Evolutionary conservation across 2,888 invertebrate genomes (phyloP).

Genomic region (Acrobasis suavella): DNA sequence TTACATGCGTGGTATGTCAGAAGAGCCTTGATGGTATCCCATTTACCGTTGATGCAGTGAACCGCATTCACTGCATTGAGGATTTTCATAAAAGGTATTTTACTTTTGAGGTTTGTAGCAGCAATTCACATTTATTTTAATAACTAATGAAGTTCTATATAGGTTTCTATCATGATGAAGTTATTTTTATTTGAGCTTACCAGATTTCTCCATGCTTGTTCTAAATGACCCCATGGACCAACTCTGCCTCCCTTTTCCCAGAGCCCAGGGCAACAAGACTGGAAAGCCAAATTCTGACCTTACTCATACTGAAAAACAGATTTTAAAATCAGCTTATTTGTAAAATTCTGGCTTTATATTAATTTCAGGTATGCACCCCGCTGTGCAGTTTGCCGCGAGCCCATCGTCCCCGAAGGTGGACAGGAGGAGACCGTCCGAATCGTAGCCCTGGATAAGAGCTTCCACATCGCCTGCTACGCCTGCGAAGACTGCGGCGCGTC

Average conservation of each 20-base stretch:
- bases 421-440: conserved; percentile 98
- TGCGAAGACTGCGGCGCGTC: conserved; percentile 97
- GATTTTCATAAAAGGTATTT: conserved; percentile 97
- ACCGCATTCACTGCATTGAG: conserved; percentile 98
- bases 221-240: too few relatives aligned
- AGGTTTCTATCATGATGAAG: too few relatives aligned
- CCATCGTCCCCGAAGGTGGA: conserved; percentile 98
- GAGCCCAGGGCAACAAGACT: too few relatives aligned
- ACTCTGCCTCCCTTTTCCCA: too few relatives aligned
- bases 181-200: too few relatives aligned
- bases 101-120: too few relatives aligned
- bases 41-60: conserved; percentile 98
- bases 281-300: too few relatives aligned
- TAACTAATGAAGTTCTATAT: too few relatives aligned
- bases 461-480: conserved; percentile 97
- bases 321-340: too few relatives aligned
- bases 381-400: conserved; percentile 96
- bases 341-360: not conserved
- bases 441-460: conserved; percentile 97
- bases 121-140: too few relatives aligned
- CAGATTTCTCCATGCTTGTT: too few relatives aligned
- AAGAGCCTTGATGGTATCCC: conserved; percentile 98
- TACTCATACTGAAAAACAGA: too few relatives aligned
- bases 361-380: conserved; percentile 91
- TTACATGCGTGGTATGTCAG: conserved; percentile 97